phyloP scores from a whole-genome alignment of 2,888 invertebrate species.

The Colostygia pectinataria region DNA sequence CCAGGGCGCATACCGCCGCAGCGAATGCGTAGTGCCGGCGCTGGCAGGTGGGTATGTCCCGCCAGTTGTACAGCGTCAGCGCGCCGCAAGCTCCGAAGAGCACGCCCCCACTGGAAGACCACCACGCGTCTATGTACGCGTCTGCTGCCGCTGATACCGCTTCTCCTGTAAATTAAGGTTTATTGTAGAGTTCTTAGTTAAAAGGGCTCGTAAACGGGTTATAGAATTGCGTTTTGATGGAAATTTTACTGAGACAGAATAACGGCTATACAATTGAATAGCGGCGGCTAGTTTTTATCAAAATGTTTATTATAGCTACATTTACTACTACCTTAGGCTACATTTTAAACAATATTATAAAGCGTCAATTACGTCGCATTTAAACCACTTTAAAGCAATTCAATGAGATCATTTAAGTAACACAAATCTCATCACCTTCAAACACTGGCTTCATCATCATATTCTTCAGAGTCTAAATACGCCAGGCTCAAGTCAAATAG shows the following conservation, averaged over 20 bases:
- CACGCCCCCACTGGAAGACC: slow-evolving; percentile 63
- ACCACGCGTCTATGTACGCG: slow-evolving; percentile 73
- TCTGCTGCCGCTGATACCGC: slow-evolving; percentile 69
- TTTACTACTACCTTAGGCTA: no score
- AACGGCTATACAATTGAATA: no score
- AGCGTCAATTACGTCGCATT: slow-evolving; percentile 32
- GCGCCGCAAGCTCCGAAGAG: slow-evolving; percentile 63
- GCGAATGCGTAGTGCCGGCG: slow-evolving; percentile 56
- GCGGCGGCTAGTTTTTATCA: no score
- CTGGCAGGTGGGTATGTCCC: slow-evolving; percentile 49
- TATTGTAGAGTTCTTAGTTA: no score
- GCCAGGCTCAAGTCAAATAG: slow-evolving; percentile 70
- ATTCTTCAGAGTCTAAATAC: slow-evolving; percentile 74
- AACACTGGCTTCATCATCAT: slow-evolving; percentile 67
- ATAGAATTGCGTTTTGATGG: no score
- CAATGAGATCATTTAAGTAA: no score
- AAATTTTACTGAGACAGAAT: no score
- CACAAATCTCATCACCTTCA: slow-evolving; percentile 47
- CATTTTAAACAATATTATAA: neutral
- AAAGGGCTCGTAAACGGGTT: no score
- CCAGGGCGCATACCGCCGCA: slow-evolving; percentile 60
- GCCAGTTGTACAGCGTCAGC: slow-evolving; percentile 62
- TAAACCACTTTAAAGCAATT: slow-evolving; percentile 22
- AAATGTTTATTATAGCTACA: no score
- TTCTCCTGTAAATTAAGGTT: slow-evolving; percentile 52